Evolutionary conservation across 2,113 vertebrate genomes (phyloP), one percentile per base, ranked within the genome.

Genomic region (Catagonus wagneri): DNA sequence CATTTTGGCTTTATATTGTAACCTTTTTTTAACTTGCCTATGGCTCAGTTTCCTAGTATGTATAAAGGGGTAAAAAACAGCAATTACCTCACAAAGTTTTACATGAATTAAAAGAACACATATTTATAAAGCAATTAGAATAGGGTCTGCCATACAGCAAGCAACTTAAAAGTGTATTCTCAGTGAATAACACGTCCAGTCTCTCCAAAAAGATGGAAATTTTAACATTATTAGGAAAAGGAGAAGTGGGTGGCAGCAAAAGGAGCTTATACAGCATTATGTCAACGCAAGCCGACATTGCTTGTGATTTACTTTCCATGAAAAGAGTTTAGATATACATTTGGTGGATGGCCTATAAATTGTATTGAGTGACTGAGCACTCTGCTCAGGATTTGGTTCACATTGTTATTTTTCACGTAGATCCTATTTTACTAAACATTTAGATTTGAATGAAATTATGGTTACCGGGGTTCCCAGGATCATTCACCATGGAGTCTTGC

Each of bases 361-460:
- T 81, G 52, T 96, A 84, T 69, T 75, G 66, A 86, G 22, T 69
- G 93, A 81, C 60, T 89, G 91, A 89, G 3, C 17, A 86, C 69
- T 93, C 36, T 83, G 58, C 34, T 96, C 32, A 58, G 52, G 36
- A 65, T 93, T 97, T 76, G 85, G 32, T 93, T 20, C 36, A 50
- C 29, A 92, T 29, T 52, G 20, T 63, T 95, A 34, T 95, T 81
- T 97, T 96, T 96, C 84, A 65, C 75, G 54, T 69, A 76, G 58
- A 92, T 71, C 76, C 22, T 86, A 58, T 68, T 93, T 83, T 89
- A 83, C 63, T 87, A 80, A 94, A 76, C 79, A 93, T 96, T 96
- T 95, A 94, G 20, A 96, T 95, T 95, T 93, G 34, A 83, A 93
- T 66, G 96, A 97, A 96, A 90, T 78, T 94, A 93, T 71, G 68